Percentiles rank a stretch among this genome's conserved stretches.
phyloP scores from a whole-genome alignment of 1,140 invertebrate species.

The Frieseomelitta varia region DNA sequence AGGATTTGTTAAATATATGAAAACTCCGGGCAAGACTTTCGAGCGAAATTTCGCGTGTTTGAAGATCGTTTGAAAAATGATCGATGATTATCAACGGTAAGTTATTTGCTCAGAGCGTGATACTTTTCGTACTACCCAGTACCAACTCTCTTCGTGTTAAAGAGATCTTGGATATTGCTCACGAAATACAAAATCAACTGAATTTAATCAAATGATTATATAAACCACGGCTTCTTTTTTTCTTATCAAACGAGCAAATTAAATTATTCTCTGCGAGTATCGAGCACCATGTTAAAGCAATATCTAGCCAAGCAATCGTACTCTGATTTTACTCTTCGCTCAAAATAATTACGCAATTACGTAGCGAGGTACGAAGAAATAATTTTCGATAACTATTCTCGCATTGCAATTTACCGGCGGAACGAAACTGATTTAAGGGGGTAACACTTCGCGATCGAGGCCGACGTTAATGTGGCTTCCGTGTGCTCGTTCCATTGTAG shows the following conservation, averaged over 20 bases:
- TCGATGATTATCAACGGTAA: background rate
- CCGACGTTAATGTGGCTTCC: constrained; percentile 27
- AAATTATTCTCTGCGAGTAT: background rate
- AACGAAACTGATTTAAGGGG: background rate
- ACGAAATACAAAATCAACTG: no score
- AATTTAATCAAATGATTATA: background rate
- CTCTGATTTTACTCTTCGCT: background rate
- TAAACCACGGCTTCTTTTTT: background rate
- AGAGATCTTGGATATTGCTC: background rate
- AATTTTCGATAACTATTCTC: background rate
- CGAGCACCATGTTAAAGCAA: background rate
- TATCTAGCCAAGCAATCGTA: background rate
- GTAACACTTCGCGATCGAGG: constrained; percentile 8
- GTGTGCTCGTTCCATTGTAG: background rate
- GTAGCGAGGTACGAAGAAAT: background rate
- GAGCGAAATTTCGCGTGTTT: background rate
- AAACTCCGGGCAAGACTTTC: background rate
- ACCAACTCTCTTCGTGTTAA: background rate
- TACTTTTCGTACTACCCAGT: background rate
- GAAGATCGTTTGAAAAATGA: background rate
- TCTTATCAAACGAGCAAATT: background rate
- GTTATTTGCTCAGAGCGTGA: background rate
- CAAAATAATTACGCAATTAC: background rate
- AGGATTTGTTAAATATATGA: background rate
- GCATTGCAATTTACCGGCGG: background rate